phyloP scores from a whole-genome alignment of 2,797 vertebrate species.

The Artibeus jamaicensis region DNA sequence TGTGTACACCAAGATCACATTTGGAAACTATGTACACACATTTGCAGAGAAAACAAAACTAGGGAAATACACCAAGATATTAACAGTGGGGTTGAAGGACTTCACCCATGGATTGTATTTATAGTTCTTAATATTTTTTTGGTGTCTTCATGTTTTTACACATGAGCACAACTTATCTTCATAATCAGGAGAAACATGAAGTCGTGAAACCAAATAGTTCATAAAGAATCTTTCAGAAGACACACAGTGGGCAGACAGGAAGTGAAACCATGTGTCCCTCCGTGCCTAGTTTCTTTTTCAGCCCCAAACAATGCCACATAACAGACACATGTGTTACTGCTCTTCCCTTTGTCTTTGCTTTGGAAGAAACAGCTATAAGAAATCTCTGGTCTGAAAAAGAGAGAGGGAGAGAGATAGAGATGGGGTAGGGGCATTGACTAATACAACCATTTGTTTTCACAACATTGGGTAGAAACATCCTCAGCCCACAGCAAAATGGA shows the following conservation, averaged over 20 bases:
- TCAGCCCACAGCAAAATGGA: constrained; percentile 28
- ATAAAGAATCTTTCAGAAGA: constrained; percentile 30
- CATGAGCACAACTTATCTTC: constrained; percentile 3
- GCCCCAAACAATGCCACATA: not conserved
- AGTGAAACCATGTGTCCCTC: not conserved
- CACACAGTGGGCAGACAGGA: not conserved
- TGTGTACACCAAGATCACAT: not conserved
- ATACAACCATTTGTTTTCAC: constrained; percentile 54
- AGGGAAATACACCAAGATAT: not conserved
- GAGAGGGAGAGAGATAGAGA: not conserved
- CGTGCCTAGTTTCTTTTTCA: not conserved
- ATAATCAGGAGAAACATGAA: constrained; percentile 8
- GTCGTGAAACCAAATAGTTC: constrained; percentile 33
- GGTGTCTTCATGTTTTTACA: not conserved
- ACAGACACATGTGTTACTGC: not conserved
- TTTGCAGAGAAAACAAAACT: not conserved
- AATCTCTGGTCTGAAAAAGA: not conserved
- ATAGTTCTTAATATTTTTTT: not conserved
- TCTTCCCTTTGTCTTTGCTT: constrained; percentile 20
- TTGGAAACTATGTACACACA: not conserved
- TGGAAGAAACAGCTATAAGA: not conserved
- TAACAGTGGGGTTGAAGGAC: not conserved
- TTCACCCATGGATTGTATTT: not conserved
- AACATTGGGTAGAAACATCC: constrained; percentile 29
- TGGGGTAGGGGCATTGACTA: not conserved